Conservation (phyloP, 1,140 invertebrate species). For the Carcinoscorpius rotundicauda region DNA sequence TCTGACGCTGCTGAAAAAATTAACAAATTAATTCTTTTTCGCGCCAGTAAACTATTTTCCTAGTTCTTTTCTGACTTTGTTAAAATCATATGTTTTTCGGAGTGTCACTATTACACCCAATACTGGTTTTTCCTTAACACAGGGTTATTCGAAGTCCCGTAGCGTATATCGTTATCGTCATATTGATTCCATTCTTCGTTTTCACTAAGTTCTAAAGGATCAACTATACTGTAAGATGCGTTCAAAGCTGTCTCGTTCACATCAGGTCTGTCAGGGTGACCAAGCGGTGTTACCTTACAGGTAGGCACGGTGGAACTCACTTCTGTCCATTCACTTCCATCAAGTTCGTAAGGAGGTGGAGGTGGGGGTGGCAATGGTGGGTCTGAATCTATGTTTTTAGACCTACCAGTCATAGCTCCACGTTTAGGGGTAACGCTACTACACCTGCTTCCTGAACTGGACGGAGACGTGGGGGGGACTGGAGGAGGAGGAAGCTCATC, state of each 20-base stretch:
- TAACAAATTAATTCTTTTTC: no score
- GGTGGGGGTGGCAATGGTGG: conserved; percentile 14
- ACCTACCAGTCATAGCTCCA: conserved; percentile 28
- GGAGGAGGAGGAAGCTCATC: conserved; percentile 25
- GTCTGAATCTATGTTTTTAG: conserved; percentile 34
- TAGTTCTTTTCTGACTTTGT: no score
- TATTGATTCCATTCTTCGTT: conserved; percentile 67
- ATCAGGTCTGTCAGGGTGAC: conserved; percentile 13
- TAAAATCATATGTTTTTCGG: no score
- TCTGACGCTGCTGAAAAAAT: no score
- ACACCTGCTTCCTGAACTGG: conserved; percentile 21
- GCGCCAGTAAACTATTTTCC: no score
- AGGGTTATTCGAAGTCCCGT: conserved; percentile 49
- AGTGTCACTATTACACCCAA: conserved; percentile 47
- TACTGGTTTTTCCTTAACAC: conserved; percentile 77
- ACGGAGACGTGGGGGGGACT: conserved; percentile 22
- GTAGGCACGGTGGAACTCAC: conserved; percentile 28
- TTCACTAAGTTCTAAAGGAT: conserved; percentile 37
- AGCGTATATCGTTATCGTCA: conserved; percentile 46
- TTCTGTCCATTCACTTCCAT: conserved; percentile 21
- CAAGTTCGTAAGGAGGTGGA: conserved; percentile 24
- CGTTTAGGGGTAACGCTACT: conserved; percentile 31
- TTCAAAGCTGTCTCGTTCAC: conserved; percentile 7
- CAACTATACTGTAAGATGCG: not conserved
- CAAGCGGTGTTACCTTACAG: conserved; percentile 33